A percentile compares a stretch with the other conserved stretches of the same genome.
Evolutionary conservation across 1,140 invertebrate genomes (phyloP).

Genomic region (Pteromalus puparum): DNA sequence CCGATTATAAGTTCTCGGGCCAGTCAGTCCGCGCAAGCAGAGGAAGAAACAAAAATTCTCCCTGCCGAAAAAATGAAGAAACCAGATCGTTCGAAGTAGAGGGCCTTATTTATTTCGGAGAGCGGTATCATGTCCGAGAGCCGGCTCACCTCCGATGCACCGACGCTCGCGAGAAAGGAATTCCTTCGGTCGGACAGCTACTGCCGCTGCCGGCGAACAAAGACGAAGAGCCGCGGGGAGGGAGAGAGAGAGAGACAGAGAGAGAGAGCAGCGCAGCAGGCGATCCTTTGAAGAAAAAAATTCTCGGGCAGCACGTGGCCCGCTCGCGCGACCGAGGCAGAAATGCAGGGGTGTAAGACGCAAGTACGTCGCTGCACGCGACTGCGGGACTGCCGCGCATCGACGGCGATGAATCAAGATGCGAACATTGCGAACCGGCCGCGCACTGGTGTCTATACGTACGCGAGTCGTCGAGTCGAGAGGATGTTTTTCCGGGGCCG

Average conservation of each 20-base stretch:
- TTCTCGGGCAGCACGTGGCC: slow-evolving; percentile 70
- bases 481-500: slow-evolving; percentile 27
- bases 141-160: slow-evolving; percentile 16
- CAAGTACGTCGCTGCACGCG: too few species aligned
- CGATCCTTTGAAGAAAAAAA: slow-evolving; percentile 68
- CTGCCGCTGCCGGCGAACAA: slow-evolving; percentile 64
- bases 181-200: slow-evolving; percentile 69
- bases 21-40: too few species aligned
- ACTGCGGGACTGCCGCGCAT: too few species aligned
- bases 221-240: slow-evolving; percentile 55
- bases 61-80: background rate
- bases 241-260: background rate
- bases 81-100: background rate
- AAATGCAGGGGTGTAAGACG: background rate
- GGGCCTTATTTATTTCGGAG: slow-evolving; percentile 41
- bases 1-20: too few species aligned
- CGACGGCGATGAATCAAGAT: too few species aligned
- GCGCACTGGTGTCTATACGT: too few species aligned
- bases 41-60: background rate
- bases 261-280: slow-evolving; percentile 14
- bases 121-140: slow-evolving; percentile 38
- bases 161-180: slow-evolving; percentile 67
- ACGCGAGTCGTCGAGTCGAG: background rate
- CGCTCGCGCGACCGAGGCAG: background rate
- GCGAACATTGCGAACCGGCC: too few species aligned